Evolutionary conservation across 2,113 vertebrate species (phyloP).

Genomic region (Apeltes quadracus): DNA sequence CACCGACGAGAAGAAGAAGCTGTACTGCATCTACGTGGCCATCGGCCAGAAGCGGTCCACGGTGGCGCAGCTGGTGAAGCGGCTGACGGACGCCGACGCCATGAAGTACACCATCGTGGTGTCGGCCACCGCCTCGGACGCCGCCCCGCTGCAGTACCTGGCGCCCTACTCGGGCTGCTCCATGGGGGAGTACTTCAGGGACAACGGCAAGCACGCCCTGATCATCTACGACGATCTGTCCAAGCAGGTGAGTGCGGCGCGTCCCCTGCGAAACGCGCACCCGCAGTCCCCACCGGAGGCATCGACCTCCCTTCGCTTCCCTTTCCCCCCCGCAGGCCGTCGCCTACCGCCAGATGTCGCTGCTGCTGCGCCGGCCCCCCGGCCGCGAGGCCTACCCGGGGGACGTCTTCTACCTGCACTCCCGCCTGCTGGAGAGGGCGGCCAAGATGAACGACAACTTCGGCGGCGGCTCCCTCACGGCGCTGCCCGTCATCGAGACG

Average conservation of each 20-base stretch:
- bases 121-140: conserved; percentile 95
- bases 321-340: conserved; percentile 84
- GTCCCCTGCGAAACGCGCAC: too few species aligned
- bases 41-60: conserved; percentile 98
- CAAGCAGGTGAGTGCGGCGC: conserved; percentile 86
- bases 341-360: conserved; percentile 97
- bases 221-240: conserved; percentile 99
- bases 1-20: conserved; percentile 96
- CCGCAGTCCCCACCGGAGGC: background rate
- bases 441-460: conserved; percentile 98
- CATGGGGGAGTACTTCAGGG: conserved; percentile 98
- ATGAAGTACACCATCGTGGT: conserved; percentile 99
- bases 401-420: conserved; percentile 98
- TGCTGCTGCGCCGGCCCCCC: conserved; percentile 94
- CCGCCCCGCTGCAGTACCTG: conserved; percentile 96
- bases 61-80: conserved; percentile 97
- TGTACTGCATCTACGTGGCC: conserved; percentile 97
- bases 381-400: conserved; percentile 97
- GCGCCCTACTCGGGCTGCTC: conserved; percentile 98
- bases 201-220: conserved; percentile 94
- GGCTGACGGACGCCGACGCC: conserved; percentile 93
- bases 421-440: conserved; percentile 94
- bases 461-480: conserved; percentile 93
- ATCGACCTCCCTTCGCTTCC: fast-evolving
- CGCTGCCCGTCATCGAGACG: conserved; percentile 96